A percentile compares a stretch with the other conserved stretches of the same genome.
Evolutionary conservation across 2,888 invertebrate genomes (phyloP).

Genomic region (Lordiphosa andalusiaca): DNA sequence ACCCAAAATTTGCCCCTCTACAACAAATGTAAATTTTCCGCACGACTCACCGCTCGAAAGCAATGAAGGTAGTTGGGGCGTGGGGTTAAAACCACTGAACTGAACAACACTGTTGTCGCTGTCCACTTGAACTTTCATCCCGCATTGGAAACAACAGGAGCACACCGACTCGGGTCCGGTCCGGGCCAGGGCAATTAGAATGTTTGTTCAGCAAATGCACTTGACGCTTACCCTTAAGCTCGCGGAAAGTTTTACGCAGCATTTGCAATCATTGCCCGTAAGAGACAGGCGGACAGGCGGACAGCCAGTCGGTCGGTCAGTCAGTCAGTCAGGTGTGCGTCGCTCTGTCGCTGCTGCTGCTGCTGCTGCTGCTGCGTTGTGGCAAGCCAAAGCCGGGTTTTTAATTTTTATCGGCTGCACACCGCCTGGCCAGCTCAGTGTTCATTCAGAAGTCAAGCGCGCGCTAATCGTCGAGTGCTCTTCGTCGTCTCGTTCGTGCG

Average conservation of each 20-base stretch:
- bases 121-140: slow-evolving; percentile 53
- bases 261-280: slow-evolving; percentile 31
- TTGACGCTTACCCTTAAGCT: slow-evolving; percentile 17
- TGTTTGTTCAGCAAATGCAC: slow-evolving; percentile 41
- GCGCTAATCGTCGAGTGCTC: slow-evolving; percentile 28
- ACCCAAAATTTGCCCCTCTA: too few relatives aligned
- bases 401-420: slow-evolving; percentile 62
- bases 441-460: slow-evolving; percentile 72
- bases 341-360: slow-evolving; percentile 12
- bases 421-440: slow-evolving; percentile 57
- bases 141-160: slow-evolving; percentile 21
- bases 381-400: slow-evolving; percentile 16
- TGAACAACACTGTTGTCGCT: slow-evolving; percentile 15
- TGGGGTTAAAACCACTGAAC: slow-evolving; percentile 10
- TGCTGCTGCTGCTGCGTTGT: slow-evolving; percentile 10
- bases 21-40: too few relatives aligned
- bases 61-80: slow-evolving; percentile 1
- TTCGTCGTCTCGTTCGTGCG: slow-evolving; percentile 28
- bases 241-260: slow-evolving; percentile 39
- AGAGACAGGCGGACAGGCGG: slow-evolving; percentile 19
- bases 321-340: slow-evolving; percentile 9
- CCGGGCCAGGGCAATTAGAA: slow-evolving; percentile 50
- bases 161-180: slow-evolving; percentile 1
- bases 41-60: neutral
- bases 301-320: neutral